phyloP scores from a whole-genome alignment of 2,888 invertebrate genomes.

The Chloromyia formosa region DNA sequence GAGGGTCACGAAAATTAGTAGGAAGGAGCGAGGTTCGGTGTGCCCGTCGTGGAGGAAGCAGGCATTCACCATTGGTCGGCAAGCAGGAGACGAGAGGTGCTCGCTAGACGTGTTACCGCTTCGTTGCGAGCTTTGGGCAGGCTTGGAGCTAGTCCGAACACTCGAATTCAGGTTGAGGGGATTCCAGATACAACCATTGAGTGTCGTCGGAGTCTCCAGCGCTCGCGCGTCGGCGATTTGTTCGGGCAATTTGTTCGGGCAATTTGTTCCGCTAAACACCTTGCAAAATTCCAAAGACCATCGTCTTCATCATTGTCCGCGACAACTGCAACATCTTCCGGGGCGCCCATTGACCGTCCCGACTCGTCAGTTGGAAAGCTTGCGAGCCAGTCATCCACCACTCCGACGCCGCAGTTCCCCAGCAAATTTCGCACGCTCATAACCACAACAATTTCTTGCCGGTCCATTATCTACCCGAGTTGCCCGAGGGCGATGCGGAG shows the following conservation, averaged over 20 bases:
- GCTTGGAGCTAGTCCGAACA: constrained; percentile 5
- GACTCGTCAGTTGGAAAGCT: not conserved
- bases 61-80: too few species aligned
- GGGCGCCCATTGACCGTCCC: constrained; percentile 15
- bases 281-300: constrained; percentile 23
- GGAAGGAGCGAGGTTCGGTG: too few species aligned
- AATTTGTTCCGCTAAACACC: constrained; percentile 4
- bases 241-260: constrained; percentile 7
- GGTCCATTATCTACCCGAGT: constrained; percentile 71
- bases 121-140: not conserved
- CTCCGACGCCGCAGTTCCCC: not conserved
- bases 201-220: not conserved
- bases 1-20: too few species aligned
- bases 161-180: constrained; percentile 32
- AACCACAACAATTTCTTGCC: constrained; percentile 40
- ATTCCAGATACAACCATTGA: not conserved
- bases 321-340: not conserved
- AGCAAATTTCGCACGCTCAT: constrained; percentile 2
- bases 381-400: not conserved
- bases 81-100: constrained; percentile 37
- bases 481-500: constrained; percentile 88
- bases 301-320: constrained; percentile 27
- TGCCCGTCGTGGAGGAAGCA: too few species aligned
- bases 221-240: not conserved
- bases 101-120: constrained; percentile 30